phyloP scores from a whole-genome alignment of 2,113 vertebrate species.

The Girardinichthys multiradiatus region DNA sequence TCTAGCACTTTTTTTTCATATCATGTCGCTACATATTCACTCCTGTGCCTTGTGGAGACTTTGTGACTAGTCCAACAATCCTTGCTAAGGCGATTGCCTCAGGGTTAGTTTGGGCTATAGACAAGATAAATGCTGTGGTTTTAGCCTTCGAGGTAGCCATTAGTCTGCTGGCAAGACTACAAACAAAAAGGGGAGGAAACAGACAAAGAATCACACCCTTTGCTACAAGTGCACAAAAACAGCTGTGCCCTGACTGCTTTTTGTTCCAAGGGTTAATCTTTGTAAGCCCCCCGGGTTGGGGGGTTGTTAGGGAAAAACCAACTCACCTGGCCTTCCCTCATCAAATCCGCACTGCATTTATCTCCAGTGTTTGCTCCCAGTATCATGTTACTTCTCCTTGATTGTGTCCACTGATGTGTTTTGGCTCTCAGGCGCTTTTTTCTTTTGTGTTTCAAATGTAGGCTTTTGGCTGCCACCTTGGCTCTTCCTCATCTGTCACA shows the following conservation, averaged over 20 bases:
- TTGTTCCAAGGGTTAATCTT: slow-evolving; percentile 65
- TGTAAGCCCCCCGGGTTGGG: slow-evolving; percentile 10
- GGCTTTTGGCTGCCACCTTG: slow-evolving; percentile 50
- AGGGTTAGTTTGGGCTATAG: slow-evolving; percentile 44
- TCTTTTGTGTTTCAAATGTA: slow-evolving; percentile 44
- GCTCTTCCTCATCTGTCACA: slow-evolving; percentile 42
- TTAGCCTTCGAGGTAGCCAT: slow-evolving; percentile 67
- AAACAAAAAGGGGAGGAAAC: slow-evolving; percentile 61
- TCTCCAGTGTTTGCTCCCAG: slow-evolving; percentile 40
- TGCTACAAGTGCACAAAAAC: slow-evolving; percentile 39
- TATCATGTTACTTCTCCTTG: slow-evolving; percentile 58
- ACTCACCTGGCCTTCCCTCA: slow-evolving; percentile 46
- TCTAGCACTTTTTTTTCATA: slow-evolving; percentile 8
- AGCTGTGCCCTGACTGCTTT: slow-evolving; percentile 59
- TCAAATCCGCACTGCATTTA: slow-evolving; percentile 34
- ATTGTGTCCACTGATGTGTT: slow-evolving; percentile 61
- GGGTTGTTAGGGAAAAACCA: slow-evolving; percentile 18
- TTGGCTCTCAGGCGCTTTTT: slow-evolving; percentile 27
- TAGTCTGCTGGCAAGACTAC: slow-evolving; percentile 55
- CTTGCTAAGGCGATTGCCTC: slow-evolving; percentile 50
- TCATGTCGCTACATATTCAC: slow-evolving; percentile 6
- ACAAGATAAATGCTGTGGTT: slow-evolving; percentile 72
- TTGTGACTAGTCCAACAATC: slow-evolving; percentile 35
- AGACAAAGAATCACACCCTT: slow-evolving; percentile 49
- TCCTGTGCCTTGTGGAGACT: slow-evolving; percentile 19